Conservation (phyloP, 2,888 invertebrate genomes). For the Podabrus alpinus region DNA sequence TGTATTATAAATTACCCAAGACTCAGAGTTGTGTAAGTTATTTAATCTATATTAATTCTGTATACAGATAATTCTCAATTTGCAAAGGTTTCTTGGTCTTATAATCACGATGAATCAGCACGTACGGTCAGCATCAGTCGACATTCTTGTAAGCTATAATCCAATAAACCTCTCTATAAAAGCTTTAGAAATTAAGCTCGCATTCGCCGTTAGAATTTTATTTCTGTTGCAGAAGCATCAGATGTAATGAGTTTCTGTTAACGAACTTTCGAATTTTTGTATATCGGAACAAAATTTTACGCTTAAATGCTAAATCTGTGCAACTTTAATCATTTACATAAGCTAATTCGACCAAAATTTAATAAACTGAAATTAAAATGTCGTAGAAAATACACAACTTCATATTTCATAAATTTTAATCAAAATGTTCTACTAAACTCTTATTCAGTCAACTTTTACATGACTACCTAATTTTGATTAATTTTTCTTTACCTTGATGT, state of each 20-base stretch:
- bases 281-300: neutral
- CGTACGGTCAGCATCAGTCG: slow-evolving; percentile 6
- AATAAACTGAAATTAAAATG: neutral
- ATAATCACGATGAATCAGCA: slow-evolving; percentile 15
- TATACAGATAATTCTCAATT: neutral
- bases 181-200: slow-evolving; percentile 13
- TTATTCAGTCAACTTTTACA: neutral
- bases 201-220: slow-evolving; percentile 2
- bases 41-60: neutral
- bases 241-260: slow-evolving; percentile 1
- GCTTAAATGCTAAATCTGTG: neutral
- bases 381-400: neutral
- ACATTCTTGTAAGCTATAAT: slow-evolving; percentile 7
- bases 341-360: neutral
- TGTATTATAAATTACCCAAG: neutral
- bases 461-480: neutral
- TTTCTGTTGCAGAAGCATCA: neutral
- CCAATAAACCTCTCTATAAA: slow-evolving; percentile 18
- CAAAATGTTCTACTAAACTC: neutral
- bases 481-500: too few relatives aligned
- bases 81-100: neutral
- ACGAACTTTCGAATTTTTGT: neutral
- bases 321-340: neutral
- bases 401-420: neutral
- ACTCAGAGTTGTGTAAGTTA: neutral